Conservation (phyloP, 2,113 vertebrate species). For the Tachuris rubrigastra region DNA sequence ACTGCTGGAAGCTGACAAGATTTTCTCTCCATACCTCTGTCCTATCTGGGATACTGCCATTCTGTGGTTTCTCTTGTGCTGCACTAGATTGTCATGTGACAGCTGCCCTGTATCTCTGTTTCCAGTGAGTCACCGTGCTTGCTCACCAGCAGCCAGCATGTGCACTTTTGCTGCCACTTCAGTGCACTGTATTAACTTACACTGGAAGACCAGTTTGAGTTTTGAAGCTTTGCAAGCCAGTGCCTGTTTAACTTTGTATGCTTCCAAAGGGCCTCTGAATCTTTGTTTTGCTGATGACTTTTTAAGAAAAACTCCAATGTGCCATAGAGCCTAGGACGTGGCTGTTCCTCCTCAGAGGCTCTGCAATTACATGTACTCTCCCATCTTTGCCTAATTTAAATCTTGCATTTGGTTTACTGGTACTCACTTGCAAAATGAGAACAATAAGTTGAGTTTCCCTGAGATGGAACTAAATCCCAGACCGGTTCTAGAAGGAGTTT, state of each 20-base stretch:
- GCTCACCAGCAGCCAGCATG: background rate
- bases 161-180: background rate
- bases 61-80: background rate
- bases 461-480: background rate
- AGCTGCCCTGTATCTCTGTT: background rate
- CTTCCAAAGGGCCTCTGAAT: background rate
- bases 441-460: background rate
- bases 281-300: background rate
- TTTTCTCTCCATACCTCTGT: background rate
- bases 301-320: background rate
- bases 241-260: background rate
- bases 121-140: background rate
- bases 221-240: background rate
- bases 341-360: background rate
- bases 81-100: background rate
- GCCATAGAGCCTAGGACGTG: background rate
- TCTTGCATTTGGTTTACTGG: background rate
- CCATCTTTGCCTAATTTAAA: background rate
- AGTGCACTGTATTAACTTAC: background rate
- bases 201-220: background rate
- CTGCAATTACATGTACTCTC: background rate
- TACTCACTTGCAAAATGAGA: background rate
- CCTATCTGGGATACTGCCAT: fast-evolving
- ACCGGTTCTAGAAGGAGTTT: background rate
- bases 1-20: background rate